Evolutionary conservation across 1,140 invertebrate species (phyloP).

Genomic region (Megalopta genalis): DNA sequence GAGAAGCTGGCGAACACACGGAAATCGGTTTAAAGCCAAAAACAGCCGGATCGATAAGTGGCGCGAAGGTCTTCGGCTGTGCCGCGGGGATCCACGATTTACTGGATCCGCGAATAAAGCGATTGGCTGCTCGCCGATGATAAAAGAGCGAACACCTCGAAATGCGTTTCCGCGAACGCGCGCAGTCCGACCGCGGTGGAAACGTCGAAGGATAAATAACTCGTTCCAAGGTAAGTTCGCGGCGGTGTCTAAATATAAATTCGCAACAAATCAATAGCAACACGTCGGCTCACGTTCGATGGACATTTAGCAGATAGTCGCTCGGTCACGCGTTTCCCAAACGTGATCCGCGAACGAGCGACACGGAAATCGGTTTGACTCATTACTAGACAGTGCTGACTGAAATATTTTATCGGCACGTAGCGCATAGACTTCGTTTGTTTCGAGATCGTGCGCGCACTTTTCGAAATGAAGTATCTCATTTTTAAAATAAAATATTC

Average conservation of each 20-base stretch:
- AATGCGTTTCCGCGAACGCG: neutral
- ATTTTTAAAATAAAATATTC: too few relatives aligned
- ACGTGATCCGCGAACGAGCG: neutral
- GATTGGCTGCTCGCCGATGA: neutral
- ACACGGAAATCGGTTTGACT: neutral
- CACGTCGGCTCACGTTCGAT: conserved; percentile 1
- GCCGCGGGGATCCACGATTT: too few relatives aligned
- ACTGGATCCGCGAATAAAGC: neutral
- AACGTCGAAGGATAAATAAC: conserved; percentile 47
- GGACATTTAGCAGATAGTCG: conserved; percentile 23
- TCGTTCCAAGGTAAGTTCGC: conserved; percentile 37
- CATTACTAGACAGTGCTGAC: too few relatives aligned
- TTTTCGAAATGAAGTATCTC: too few relatives aligned
- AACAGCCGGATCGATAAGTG: too few relatives aligned
- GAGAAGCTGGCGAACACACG: too few relatives aligned
- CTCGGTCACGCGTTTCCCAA: neutral
- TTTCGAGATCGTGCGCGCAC: too few relatives aligned
- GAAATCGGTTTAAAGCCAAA: too few relatives aligned
- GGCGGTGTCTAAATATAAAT: conserved; percentile 43
- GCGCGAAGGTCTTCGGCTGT: too few relatives aligned
- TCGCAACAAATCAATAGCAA: conserved; percentile 46
- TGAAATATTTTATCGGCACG: too few relatives aligned
- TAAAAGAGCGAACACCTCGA: conserved; percentile 6
- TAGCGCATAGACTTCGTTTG: too few relatives aligned
- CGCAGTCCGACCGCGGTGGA: neutral